These are phyloP conservation scores for Drosophila austrosaltans DNA, from an alignment of 2,888 invertebrate genomes.

Conservation along the genomic window DNA sequence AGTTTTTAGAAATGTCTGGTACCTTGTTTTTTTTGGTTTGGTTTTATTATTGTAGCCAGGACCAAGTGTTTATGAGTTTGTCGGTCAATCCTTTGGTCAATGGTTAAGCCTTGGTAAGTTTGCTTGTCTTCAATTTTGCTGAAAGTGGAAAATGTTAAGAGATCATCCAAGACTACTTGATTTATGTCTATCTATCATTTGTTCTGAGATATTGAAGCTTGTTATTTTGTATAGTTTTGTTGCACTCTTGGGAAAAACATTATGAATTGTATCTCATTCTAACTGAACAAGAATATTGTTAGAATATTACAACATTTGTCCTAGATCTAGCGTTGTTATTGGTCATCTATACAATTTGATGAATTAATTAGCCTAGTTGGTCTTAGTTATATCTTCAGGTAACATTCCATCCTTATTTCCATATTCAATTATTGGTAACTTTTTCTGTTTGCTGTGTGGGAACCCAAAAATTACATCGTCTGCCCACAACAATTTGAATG, in stretches of 20 bases:
- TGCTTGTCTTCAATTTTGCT: slow-evolving; percentile 24
- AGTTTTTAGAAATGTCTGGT: slow-evolving; percentile 51
- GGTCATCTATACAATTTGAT: no score
- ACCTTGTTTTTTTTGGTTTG: slow-evolving; percentile 31
- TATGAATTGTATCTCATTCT: not conserved
- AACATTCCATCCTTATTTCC: not conserved
- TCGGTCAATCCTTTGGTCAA: slow-evolving; percentile 38
- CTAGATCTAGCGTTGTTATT: no score
- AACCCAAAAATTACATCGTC: not conserved
- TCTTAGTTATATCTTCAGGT: no score
- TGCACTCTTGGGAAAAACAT: not conserved
- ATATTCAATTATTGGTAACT: not conserved
- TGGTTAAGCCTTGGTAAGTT: slow-evolving; percentile 31
- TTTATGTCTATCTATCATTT: not conserved
- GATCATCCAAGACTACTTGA: not conserved
- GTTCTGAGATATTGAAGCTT: not conserved
- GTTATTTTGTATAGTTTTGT: not conserved
- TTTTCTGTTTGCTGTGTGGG: not conserved
- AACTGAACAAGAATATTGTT: not conserved
- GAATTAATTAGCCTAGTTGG: no score
- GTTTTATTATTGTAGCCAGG: slow-evolving; percentile 18
- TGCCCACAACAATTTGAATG: slow-evolving; percentile 37
- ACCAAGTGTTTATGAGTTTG: slow-evolving; percentile 47
- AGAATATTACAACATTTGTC: no score
- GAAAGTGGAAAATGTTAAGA: not conserved